Evolutionary conservation across 1,140 invertebrate species (phyloP).

Genomic region (Galleria mellonella): DNA sequence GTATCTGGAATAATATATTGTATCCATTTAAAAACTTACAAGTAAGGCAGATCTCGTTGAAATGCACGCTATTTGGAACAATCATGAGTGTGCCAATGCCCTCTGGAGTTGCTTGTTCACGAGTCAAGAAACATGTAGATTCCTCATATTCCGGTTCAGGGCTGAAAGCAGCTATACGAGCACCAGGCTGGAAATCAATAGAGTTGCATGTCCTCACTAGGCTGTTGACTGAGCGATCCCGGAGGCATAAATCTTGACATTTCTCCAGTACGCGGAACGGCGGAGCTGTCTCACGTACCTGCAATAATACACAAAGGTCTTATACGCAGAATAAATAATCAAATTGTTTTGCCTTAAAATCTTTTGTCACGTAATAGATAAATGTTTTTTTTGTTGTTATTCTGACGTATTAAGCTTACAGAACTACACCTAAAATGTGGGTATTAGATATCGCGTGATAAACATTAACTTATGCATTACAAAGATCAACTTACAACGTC

Average conservation of each 20-base stretch:
- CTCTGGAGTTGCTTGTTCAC: constrained; percentile 88
- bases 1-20: too few relatives aligned
- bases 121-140: constrained; percentile 90
- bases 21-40: constrained; percentile 88
- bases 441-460: neutral
- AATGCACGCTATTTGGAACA: constrained; percentile 90
- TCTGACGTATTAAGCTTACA: too few relatives aligned
- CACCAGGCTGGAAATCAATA: constrained; percentile 93
- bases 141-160: constrained; percentile 91
- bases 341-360: too few relatives aligned
- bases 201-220: constrained; percentile 87
- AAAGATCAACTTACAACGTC: constrained; percentile 80
- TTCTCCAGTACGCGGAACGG: constrained; percentile 91
- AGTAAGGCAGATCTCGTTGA: constrained; percentile 91
- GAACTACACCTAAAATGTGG: too few relatives aligned
- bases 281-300: constrained; percentile 86
- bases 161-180: constrained; percentile 86
- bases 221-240: constrained; percentile 88
- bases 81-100: constrained; percentile 90
- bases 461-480: neutral
- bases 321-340: neutral
- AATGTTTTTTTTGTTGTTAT: too few relatives aligned
- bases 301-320: constrained; percentile 11
- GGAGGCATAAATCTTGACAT: constrained; percentile 88
- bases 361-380: too few relatives aligned